Conservation (phyloP, 92 coral and sea anemone species). For the Parazoanthus darwini region DNA sequence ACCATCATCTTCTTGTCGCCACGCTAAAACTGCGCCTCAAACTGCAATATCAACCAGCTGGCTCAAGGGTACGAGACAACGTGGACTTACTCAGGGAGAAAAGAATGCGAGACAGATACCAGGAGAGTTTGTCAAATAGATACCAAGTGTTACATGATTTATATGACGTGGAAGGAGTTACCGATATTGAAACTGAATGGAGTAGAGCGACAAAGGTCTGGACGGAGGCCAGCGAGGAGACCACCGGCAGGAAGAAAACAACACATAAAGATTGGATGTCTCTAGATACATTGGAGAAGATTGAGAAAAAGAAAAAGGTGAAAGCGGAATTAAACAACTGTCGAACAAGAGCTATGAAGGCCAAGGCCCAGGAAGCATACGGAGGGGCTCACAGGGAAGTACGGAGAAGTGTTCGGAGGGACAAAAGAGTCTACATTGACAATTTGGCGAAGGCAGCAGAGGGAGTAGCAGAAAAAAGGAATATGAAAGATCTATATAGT, state of each 20-base stretch:
- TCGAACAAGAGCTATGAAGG: conserved; percentile 4
- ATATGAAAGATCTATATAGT: neutral
- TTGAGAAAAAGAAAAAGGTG: neutral
- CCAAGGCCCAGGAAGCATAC: conserved; percentile 3
- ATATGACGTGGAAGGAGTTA: neutral
- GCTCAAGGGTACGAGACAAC: neutral
- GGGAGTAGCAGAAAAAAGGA: neutral
- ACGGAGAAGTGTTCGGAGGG: conserved; percentile 6
- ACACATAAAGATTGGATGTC: neutral
- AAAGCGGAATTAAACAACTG: conserved; percentile 12
- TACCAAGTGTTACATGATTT: neutral
- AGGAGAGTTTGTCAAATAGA: neutral
- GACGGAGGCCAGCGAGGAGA: conserved; percentile 8
- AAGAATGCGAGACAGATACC: conserved; percentile 1
- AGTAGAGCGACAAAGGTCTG: neutral
- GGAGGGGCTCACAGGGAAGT: conserved; percentile 22
- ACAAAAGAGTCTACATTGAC: conserved; percentile 13
- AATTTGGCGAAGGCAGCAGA: conserved; percentile 24
- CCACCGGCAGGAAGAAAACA: conserved; percentile 1
- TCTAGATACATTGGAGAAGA: neutral
- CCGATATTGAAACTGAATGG: neutral
- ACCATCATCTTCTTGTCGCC: conserved; percentile 24
- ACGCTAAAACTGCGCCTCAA: conserved; percentile 5
- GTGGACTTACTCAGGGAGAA: conserved; percentile 28
- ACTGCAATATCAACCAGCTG: conserved; percentile 12